Base-by-base conservation (phyloP, 2,888 invertebrate species). In the Athalia rosae region DNA sequence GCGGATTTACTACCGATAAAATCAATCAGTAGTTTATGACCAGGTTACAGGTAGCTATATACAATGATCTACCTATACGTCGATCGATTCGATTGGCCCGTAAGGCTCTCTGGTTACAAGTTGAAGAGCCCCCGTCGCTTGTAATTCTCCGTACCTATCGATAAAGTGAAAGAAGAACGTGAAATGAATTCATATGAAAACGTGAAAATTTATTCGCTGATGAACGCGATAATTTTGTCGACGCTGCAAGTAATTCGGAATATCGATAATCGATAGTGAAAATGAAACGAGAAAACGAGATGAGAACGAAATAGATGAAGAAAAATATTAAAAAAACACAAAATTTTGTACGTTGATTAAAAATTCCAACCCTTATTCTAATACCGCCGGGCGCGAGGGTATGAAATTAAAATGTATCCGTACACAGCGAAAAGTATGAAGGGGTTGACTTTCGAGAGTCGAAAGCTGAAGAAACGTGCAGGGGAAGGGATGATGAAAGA, bases 1-100 rank as follows among this genome's bases (percentile, higher is more conserved):
- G 84, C 80, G 86, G 87, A 87, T 87, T 87, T 87, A 87, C 84
- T 85, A 84, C 84, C 83, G 83, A 87, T 87, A 87, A 87, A 87
- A 87, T 85, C 85, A 85, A 83, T 82, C 83, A 84, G 84, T 82
- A 84, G 84, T 87, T 86, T 86, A 86, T 83, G 85, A 83, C 83
- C 81, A 50, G 71, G 76, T 53, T 81, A 80, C 82, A 84, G 83
- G 83, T 81, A 83, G 82, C 80, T 81, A 82, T 13, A n/a, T 41
- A 15, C 50, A 67, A 50, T 67, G 50, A 67, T 41, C 67, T 50
- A 53, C 50, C 67, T 53, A 67, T 53, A 11, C 11, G n/a, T 6
- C n/a, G 11, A 28, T 7, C n/a, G 9, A 11, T 53, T n/a, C 50
- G 8, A 15, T 41, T 11, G 53, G n/a, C 53, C 28, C 48, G n/a